Evolutionary conservation across 1,140 invertebrate species (phyloP), one percentile per base, ranked within the genome.

Genomic region (Drosophila nikananu): DNA sequence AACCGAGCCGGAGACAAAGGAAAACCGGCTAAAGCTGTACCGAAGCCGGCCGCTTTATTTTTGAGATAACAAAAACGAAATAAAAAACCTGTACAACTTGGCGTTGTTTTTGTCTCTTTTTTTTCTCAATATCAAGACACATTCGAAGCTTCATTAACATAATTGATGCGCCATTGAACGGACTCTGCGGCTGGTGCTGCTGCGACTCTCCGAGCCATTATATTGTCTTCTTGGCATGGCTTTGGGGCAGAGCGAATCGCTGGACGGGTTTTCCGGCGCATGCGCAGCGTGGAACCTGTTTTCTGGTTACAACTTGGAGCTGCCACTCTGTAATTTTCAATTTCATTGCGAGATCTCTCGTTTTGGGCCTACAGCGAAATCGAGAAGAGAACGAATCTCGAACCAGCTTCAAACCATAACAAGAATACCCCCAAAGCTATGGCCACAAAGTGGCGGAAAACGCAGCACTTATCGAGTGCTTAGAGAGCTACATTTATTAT

Each of bases 71-170:
- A 39, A 48, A 51, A 35, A 54, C 37, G 30, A 30, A 35, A 32
- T 39, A 66, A 51, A 30, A 72, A 72, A 73, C 67, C 59, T 73
- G 74, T 57, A 67, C 46, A 77, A 55, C 54, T 67, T 10, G 17
- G 35, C n/a, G 15, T 39, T 52, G 55, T 77, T 48, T 59, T 54
- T 41, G 12, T 35, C 10, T 59, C 35, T 61, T 48, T 51, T 68
- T 66, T 54, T 84, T 80, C 83, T 72, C 84, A 89, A 89, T 89
- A 90, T 84, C 81, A 89, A 89, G 80, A 67, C 77, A 87, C 81
- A 89, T 79, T 89, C 64, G 76, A 79, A 89, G 81, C 84, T 89
- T 89, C 84, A 89, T 89, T 89, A 89, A 89, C 84, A 89, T 89
- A 90, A 89, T 89, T 89, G 84, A 89, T 89, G 84, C 84, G 84